Evolutionary conservation across 1,140 invertebrate genomes (phyloP).

Genomic region (Batillaria attramentaria): DNA sequence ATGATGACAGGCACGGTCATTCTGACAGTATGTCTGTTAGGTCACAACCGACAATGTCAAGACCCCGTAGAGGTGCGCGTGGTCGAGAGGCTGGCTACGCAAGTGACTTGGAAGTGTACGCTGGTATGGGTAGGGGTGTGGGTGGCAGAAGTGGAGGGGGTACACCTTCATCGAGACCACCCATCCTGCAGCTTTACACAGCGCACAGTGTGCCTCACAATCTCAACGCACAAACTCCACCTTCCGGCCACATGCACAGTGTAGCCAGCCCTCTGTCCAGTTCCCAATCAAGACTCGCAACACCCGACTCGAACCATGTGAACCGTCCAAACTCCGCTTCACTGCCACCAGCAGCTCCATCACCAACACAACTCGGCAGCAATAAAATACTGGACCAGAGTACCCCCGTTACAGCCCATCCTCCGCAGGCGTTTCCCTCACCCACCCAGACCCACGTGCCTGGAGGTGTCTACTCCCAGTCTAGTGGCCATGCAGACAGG

Average conservation of each 20-base stretch:
- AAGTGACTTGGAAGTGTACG: slow-evolving; percentile 65
- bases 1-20: slow-evolving; percentile 14
- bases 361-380: slow-evolving; percentile 55
- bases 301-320: background rate
- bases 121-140: slow-evolving; percentile 30
- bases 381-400: slow-evolving; percentile 60
- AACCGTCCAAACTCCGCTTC: background rate
- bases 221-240: background rate
- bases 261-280: too few relatives aligned
- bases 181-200: slow-evolving; percentile 39
- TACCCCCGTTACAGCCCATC: slow-evolving; percentile 51
- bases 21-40: slow-evolving; percentile 37
- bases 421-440: slow-evolving; percentile 32
- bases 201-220: slow-evolving; percentile 52
- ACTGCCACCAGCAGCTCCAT: slow-evolving; percentile 37
- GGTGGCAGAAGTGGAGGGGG: slow-evolving; percentile 42
- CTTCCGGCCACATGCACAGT: too few relatives aligned
- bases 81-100: slow-evolving; percentile 56
- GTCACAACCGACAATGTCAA: slow-evolving; percentile 33
- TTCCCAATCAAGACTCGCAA: too few relatives aligned
- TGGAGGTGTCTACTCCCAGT: slow-evolving; percentile 8
- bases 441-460: slow-evolving; percentile 1
- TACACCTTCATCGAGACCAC: background rate
- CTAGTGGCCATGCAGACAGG: background rate
- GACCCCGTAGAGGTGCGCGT: slow-evolving; percentile 10